These are phyloP conservation scores for Xestobium rufovillosum DNA, from an alignment of 2,888 invertebrate genomes.

Conservation along the genomic window DNA sequence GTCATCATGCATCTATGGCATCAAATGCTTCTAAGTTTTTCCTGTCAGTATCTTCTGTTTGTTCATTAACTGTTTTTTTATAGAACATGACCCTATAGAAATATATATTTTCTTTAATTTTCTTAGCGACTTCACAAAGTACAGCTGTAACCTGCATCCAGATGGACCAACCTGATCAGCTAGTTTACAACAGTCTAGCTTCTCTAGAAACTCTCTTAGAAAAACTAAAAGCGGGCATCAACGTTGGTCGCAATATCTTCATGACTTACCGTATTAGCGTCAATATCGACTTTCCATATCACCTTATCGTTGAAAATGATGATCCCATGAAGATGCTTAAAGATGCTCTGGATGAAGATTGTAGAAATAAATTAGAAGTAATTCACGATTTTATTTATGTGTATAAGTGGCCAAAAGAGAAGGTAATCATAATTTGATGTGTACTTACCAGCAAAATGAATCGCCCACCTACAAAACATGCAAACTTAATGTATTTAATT, in stretches of 20 bases:
- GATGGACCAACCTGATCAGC: no score
- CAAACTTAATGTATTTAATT: background rate
- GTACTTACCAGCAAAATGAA: slow-evolving; percentile 10
- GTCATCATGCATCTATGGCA: no score
- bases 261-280: slow-evolving; percentile 51
- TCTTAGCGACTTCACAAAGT: no score
- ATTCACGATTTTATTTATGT: slow-evolving; percentile 53
- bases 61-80: no score
- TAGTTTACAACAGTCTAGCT: no score
- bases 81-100: no score
- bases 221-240: slow-evolving; percentile 48
- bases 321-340: slow-evolving; percentile 48
- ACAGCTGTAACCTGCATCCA: no score
- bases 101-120: no score
- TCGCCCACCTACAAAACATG: background rate
- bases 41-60: no score
- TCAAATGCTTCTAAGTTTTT: no score
- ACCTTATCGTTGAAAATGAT: slow-evolving; percentile 45
- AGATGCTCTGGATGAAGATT: slow-evolving; percentile 47
- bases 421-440: no score
- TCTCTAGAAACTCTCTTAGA: no score
- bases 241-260: slow-evolving; percentile 49
- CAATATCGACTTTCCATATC: slow-evolving; percentile 50
- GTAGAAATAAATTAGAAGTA: slow-evolving; percentile 50
- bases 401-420: slow-evolving; percentile 47